Evolutionary conservation across 1,140 invertebrate genomes (phyloP).

Genomic region (Phenacoccus solenopsis): DNA sequence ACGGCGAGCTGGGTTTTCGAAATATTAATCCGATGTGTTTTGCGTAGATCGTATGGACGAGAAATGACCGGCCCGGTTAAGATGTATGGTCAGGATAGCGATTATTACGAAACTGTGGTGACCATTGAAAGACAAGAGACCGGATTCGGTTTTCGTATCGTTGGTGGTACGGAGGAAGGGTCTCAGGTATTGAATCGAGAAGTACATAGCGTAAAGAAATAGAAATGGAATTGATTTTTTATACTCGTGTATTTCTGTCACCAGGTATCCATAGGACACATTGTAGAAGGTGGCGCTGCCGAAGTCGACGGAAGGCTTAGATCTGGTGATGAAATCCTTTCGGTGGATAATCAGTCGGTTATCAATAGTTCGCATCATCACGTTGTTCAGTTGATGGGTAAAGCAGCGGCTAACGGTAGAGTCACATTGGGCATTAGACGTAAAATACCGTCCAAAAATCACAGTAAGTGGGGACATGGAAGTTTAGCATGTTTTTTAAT

Average conservation of each 20-base stretch:
- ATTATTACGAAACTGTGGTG: slow-evolving; percentile 34
- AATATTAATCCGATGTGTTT: not conserved
- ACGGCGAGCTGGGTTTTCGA: no score
- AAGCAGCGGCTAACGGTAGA: slow-evolving; percentile 61
- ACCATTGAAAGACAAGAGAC: slow-evolving; percentile 65
- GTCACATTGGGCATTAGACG: slow-evolving; percentile 59
- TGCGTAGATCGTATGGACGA: not conserved
- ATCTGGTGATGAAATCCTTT: slow-evolving; percentile 80
- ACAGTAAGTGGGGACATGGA: not conserved
- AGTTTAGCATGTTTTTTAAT: not conserved
- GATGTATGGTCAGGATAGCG: not conserved
- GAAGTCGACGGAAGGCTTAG: slow-evolving; percentile 73
- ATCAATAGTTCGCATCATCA: slow-evolving; percentile 76
- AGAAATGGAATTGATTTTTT: not conserved
- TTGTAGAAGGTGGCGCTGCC: slow-evolving; percentile 65
- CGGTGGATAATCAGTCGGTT: slow-evolving; percentile 69
- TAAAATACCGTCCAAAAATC: slow-evolving; percentile 30
- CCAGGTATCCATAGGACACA: slow-evolving; percentile 63
- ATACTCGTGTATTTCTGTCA: slow-evolving; percentile 22
- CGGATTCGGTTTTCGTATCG: slow-evolving; percentile 94
- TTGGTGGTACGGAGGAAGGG: slow-evolving; percentile 96
- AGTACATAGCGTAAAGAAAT: not conserved
- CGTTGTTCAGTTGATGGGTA: slow-evolving; percentile 80
- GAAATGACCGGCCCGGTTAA: not conserved
- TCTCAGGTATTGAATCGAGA: slow-evolving; percentile 54